These are phyloP conservation scores for Pelobates fuscus DNA, from an alignment of 2,113 vertebrate species.

Conservation along the genomic window DNA sequence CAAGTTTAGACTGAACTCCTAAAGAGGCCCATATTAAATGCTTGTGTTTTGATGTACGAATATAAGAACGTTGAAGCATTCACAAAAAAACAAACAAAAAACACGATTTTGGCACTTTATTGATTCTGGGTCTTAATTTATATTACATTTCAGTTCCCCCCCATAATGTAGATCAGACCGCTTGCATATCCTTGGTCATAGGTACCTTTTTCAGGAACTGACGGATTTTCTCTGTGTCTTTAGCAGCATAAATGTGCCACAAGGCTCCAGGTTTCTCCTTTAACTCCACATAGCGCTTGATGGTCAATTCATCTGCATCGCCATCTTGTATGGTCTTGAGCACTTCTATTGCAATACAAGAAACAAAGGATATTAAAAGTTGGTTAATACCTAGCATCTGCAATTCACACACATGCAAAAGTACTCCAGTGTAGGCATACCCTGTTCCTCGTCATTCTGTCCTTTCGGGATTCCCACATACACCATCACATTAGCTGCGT, in stretches of 20 bases:
- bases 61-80: too few relatives aligned
- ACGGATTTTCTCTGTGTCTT: conserved; percentile 78
- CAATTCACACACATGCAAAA: too few relatives aligned
- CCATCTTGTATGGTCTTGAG: conserved; percentile 77
- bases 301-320: conserved; percentile 74
- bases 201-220: conserved; percentile 77
- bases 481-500: conserved; percentile 79
- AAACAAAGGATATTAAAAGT: not conserved
- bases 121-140: too few relatives aligned
- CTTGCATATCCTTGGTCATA: too few relatives aligned
- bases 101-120: too few relatives aligned
- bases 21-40: too few relatives aligned
- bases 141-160: too few relatives aligned
- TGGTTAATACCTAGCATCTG: too few relatives aligned
- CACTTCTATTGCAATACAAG: conserved; percentile 64
- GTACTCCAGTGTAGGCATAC: conserved; percentile 49
- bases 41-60: too few relatives aligned
- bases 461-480: conserved; percentile 78
- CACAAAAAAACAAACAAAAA: too few relatives aligned
- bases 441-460: conserved; percentile 73
- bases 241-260: conserved; percentile 80
- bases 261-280: conserved; percentile 76
- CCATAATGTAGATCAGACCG: too few relatives aligned
- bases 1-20: too few relatives aligned
- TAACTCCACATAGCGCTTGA: conserved; percentile 73